A percentile compares a stretch with the other conserved stretches of the same genome.
Conservation (phyloP, 1,140 invertebrate species). For the Apis cerana region DNA sequence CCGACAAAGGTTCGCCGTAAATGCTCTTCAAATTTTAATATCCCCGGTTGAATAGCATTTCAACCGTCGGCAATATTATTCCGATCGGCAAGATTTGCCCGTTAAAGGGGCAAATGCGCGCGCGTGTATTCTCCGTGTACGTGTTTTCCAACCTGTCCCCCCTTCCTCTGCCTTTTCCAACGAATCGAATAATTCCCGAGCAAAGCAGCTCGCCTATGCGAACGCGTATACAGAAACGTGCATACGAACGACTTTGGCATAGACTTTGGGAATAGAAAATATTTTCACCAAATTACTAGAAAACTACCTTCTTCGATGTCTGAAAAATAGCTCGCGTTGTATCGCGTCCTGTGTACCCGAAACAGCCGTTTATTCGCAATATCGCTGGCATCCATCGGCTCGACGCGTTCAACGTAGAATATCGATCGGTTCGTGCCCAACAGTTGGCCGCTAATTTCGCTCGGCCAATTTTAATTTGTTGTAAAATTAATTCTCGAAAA, state of each 20-base stretch:
- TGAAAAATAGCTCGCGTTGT: slow-evolving; percentile 15
- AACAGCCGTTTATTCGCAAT: background rate
- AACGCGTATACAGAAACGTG: too few relatives aligned
- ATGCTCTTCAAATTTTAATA: slow-evolving; percentile 3
- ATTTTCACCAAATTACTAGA: too few relatives aligned
- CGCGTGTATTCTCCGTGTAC: too few relatives aligned
- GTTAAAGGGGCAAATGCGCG: background rate
- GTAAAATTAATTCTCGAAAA: too few relatives aligned
- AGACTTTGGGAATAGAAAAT: too few relatives aligned
- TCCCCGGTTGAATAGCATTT: background rate
- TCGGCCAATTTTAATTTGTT: too few relatives aligned
- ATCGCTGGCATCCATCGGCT: slow-evolving; percentile 16
- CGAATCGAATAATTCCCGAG: too few relatives aligned
- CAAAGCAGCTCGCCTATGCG: too few relatives aligned
- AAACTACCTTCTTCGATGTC: too few relatives aligned
- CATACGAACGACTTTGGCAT: too few relatives aligned
- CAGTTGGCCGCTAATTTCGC: slow-evolving; percentile 29
- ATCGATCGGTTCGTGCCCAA: slow-evolving; percentile 57
- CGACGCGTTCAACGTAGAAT: slow-evolving; percentile 22
- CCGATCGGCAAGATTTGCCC: background rate
- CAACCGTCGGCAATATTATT: background rate
- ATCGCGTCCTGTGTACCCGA: background rate
- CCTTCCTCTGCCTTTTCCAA: too few relatives aligned
- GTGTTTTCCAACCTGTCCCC: too few relatives aligned
- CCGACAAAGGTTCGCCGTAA: background rate